Base-by-base conservation (phyloP, 2,113 vertebrate species). In the Petromus typicus region DNA sequence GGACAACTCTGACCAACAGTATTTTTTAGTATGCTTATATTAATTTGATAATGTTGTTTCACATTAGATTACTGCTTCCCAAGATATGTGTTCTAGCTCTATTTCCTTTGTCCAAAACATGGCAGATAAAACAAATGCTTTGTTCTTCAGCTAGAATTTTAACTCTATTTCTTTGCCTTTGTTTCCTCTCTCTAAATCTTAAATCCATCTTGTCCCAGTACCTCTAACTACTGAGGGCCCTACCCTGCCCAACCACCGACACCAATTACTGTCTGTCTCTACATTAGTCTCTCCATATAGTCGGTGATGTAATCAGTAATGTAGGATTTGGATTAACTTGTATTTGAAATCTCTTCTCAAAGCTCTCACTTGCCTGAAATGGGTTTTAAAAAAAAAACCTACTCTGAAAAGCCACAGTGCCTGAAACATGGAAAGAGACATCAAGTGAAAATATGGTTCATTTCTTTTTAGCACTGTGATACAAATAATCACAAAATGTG, bases 381-480 rank as follows among this genome's bases (percentile, higher is more conserved):
- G 59, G 40, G 71, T 12, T n/a, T n/a, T n/a, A n/a, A n/a, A n/a
- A n/a, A n/a, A 94, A 54, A 97, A 90, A 57, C 88, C n/a, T 80
- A 27, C 63, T 63, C 76, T 76, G 95, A 78, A 95, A 95, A 88
- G 64, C 34, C 23, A 89, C 0, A 54, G 18, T 40, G 56, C 30
- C 84, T 30, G 61, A 23, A 67, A 95, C n/a, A 63, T 11, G 17
- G 22, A 92, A 32, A 78, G 4, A 66, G 45, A 61, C 17, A 89
- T n/a, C 12, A 91, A 82, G 57, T 64, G 76, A 89, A 87, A 56
- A 78, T 61, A 63, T 4, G 89, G 22, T 59, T 48, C 73, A 48
- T 76, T 30, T 48, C 86, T 93, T 86, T 96, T n/a, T 61, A 88
- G 85, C 20, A 71, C 48, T 78, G 20, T 86, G 56, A 93, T 93